phyloP scores from a whole-genome alignment of 2,797 vertebrate genomes.

The Etheostoma nigrum region DNA sequence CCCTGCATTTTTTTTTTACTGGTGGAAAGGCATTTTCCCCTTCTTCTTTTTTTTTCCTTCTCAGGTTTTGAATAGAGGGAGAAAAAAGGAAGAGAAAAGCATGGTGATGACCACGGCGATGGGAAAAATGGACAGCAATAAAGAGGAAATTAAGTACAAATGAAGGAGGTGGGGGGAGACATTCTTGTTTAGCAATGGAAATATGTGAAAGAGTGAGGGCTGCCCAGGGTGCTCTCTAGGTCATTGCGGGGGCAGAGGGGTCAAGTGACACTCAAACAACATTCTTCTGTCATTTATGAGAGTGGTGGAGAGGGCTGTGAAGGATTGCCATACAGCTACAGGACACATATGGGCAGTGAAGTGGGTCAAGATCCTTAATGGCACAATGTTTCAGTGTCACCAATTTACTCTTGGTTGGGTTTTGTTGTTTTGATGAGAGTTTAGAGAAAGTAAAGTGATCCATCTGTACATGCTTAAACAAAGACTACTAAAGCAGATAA shows the following conservation, averaged over 20 bases:
- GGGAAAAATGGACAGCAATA: conserved; percentile 54
- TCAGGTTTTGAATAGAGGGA: conserved; percentile 70
- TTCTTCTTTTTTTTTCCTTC: conserved; percentile 28
- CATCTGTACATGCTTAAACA: conserved; percentile 20
- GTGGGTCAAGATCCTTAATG: conserved; percentile 45
- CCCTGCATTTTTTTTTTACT: conserved; percentile 54
- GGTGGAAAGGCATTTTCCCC: conserved; percentile 52
- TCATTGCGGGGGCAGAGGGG: conserved; percentile 74
- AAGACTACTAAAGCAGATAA: background rate
- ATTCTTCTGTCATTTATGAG: conserved; percentile 72
- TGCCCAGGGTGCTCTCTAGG: conserved; percentile 69
- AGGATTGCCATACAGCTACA: conserved; percentile 46
- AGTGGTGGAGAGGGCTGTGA: conserved; percentile 51
- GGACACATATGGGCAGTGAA: conserved; percentile 52
- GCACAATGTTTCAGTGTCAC: conserved; percentile 32
- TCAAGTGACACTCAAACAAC: conserved; percentile 83
- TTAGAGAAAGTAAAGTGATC: background rate
- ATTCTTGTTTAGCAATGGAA: conserved; percentile 62
- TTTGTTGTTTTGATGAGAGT: conserved; percentile 17
- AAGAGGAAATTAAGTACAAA: conserved; percentile 62
- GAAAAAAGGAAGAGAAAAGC: conserved; percentile 47
- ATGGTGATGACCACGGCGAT: conserved; percentile 38
- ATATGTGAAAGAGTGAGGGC: conserved; percentile 64
- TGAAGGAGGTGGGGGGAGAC: conserved; percentile 40
- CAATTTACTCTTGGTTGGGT: conserved; percentile 2